Conservation (phyloP, 64 coral and sea anemone species). For the Acropora yongei region DNA sequence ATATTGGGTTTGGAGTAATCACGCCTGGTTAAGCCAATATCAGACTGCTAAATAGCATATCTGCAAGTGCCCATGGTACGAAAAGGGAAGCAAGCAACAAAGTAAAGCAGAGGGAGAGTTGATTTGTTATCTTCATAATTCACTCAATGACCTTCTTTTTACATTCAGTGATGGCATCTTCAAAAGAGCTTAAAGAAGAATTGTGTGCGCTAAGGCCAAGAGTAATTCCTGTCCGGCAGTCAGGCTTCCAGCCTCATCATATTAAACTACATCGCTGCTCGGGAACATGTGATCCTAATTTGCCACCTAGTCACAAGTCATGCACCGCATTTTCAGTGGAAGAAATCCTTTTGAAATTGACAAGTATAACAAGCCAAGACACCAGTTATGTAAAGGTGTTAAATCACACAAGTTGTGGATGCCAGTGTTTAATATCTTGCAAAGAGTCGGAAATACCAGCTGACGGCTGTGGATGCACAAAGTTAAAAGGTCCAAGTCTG, state of each 20-base stretch:
- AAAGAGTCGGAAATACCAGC: not conserved
- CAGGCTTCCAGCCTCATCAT: not conserved
- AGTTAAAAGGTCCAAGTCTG: not conserved
- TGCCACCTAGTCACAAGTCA: not conserved
- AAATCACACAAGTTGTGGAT: conserved; percentile 48
- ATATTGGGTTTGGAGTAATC: too few relatives aligned
- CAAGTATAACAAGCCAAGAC: not conserved
- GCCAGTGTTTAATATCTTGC: not conserved
- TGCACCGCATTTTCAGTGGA: not conserved
- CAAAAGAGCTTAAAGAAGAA: conserved; percentile 2
- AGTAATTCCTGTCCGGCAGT: not conserved
- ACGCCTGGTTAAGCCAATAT: too few relatives aligned
- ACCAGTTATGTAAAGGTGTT: not conserved
- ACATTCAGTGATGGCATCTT: not conserved
- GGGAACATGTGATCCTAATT: conserved; percentile 25
- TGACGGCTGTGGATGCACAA: not conserved
- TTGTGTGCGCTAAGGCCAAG: conserved; percentile 33
- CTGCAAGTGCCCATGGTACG: too few relatives aligned
- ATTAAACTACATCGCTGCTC: conserved; percentile 36
- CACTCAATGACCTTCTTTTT: not conserved
- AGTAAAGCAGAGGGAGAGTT: too few relatives aligned
- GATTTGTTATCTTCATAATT: not conserved
- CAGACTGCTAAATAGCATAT: too few relatives aligned
- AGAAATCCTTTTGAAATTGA: not conserved
- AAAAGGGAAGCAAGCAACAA: too few relatives aligned